Base-by-base conservation (phyloP, 1,140 invertebrate species). In the Pantala flavescens region DNA sequence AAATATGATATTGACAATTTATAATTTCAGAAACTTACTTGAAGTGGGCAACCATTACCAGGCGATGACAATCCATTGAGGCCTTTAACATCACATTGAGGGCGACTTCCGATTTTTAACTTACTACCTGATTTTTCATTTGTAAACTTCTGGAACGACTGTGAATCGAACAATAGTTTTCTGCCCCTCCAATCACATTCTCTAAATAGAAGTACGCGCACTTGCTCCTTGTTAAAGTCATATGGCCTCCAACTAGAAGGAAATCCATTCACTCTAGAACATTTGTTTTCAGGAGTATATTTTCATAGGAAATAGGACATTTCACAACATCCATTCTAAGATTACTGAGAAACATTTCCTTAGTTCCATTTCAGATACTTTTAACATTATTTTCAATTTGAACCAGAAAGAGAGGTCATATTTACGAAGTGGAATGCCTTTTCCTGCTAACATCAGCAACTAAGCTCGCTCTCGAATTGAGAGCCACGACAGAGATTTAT, bases 81-180 rank as follows among this genome's bases (percentile, higher is more conserved):
- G 28, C 21, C 19, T 70, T 76, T 75, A 70, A 74, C 75, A 75
- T 72, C 70, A 23, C 24, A 43, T 70, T 74, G 77, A 21, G 24
- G 24, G 42, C n/a, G n/a, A 9, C 71, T 49, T 28, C 1, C 24
- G 19, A 63, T 71, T 23, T 71, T 72, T 21, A 36, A 43, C n/a
- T 19, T 24, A 28, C 43, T 75, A 73, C 49, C 75, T 73, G 42
- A 76, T 77, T 71, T 81, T 78, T 83, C 77, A 72, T 55, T 77
- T 24, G 83, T 78, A 14, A 88, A 81, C 80, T 85, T 90, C 75
- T 89, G 84, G 78, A 91, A 85, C 28, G 90, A 86, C 77, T 90
- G 87, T 7, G 93, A 95, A 84, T 96, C 94, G 82, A 94, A 96
- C 11, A 96, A 84, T 23, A 96, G 83, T 78, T 91, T 91, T 74